Base-by-base conservation (phyloP, 2,113 vertebrate species). In the Herpetotheres cachinnans region DNA sequence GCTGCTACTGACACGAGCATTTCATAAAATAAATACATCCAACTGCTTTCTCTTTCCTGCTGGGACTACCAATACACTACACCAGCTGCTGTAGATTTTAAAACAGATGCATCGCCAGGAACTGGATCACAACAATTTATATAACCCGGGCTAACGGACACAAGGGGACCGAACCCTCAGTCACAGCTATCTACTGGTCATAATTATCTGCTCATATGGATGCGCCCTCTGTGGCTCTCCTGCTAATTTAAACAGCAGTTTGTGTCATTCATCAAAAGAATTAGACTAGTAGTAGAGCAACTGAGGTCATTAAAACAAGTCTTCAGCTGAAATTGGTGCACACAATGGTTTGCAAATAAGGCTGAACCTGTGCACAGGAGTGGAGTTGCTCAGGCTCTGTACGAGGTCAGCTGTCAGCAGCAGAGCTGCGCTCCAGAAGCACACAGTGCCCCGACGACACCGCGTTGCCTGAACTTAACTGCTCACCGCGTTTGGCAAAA, bases 81-180 rank as follows among this genome's bases (percentile, higher is more conserved):
- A n/a, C 30, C 93, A 95, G 88, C 90, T 96, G 96, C 92, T 94
- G 94, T 47, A 32, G 82, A 34, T 90, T 88, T 77, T 66, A 25
- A 47, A 97, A 79, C 91, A 93, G 93, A 95, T 80, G 90, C 46
- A 4, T 29, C 3, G 3, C 79, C 16, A 8, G 50, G 73, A 95
- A 50, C 62, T 38, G 63, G 66, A 93, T 82, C 76, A 77, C 76
- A 83, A 56, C 93, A 86, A 66, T 95, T 97, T 90, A 89, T 74
- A 70, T 83, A 93, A 93, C 27, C 21, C 62, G 80, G 54, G 52
- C 58, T 67, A 46, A 32, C 0, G 2, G 58, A 58, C 67, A 40
- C 1, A 0, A 46, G 63, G 76, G 74, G 67, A 50, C 58, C 1
- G 0, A 77, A n/a, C 40, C 42, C 83, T 74, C 49, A 30, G 44